Evolutionary conservation across 2,888 invertebrate genomes (phyloP).

Genomic region (Panorpa germanica): DNA sequence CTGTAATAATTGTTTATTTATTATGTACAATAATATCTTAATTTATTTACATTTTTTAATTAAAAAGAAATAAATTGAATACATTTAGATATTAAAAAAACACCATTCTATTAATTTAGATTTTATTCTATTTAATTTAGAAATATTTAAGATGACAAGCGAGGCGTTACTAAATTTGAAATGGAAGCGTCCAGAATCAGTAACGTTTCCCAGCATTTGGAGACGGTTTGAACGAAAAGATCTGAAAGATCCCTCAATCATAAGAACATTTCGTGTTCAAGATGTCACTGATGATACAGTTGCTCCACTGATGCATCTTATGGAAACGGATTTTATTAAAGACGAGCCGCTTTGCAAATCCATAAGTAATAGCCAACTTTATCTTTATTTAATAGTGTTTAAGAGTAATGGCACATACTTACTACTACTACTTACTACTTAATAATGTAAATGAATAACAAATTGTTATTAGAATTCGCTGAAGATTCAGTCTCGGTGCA

Average conservation of each 20-base stretch:
- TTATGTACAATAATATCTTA: too few species aligned
- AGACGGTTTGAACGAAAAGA: slow-evolving; percentile 19
- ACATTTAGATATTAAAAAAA: too few species aligned
- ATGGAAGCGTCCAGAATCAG: slow-evolving; percentile 23
- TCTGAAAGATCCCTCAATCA: slow-evolving; percentile 15
- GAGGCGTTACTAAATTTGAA: too few species aligned
- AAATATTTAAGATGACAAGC: too few species aligned
- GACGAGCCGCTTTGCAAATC: slow-evolving; percentile 30
- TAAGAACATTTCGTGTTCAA: slow-evolving; percentile 22
- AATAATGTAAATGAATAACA: too few species aligned
- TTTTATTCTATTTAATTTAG: too few species aligned
- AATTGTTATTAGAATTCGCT: slow-evolving; percentile 14
- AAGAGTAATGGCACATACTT: too few species aligned
- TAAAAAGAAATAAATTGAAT: too few species aligned
- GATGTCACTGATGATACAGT: slow-evolving; percentile 27
- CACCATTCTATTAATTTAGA: too few species aligned
- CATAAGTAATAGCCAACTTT: slow-evolving; percentile 14
- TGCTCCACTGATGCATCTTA: slow-evolving; percentile 23
- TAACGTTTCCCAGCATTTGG: slow-evolving; percentile 26
- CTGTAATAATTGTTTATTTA: too few species aligned
- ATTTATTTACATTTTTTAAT: too few species aligned
- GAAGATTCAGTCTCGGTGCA: slow-evolving; percentile 15
- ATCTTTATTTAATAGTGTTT: not conserved
- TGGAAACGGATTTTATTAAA: slow-evolving; percentile 25
- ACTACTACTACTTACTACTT: too few species aligned